A percentile compares a stretch with the other conserved stretches of the same genome.
Conservation (phyloP, 1,140 invertebrate species). For the Sminthurinus signatus region DNA sequence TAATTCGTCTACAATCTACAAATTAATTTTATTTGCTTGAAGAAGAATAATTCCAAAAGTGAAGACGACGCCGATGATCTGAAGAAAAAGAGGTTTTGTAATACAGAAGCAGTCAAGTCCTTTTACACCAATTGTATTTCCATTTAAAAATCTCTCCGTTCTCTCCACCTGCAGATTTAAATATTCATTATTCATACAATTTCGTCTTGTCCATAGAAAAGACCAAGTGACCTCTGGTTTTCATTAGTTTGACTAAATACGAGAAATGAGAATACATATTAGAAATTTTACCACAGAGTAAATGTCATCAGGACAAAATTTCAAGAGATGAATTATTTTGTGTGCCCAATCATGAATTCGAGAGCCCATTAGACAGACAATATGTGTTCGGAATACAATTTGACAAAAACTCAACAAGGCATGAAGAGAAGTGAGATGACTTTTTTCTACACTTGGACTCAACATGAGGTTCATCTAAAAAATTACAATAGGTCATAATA, state of each 20-base stretch:
- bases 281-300: background rate
- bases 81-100: conserved; percentile 26
- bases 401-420: conserved; percentile 15
- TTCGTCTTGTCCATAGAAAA: no score
- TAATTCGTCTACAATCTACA: no score
- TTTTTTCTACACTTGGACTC: background rate
- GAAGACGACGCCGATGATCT: conserved; percentile 21
- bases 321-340: conserved; percentile 17
- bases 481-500: conserved; percentile 13
- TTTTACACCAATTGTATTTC: conserved; percentile 14
- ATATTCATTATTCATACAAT: no score
- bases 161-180: conserved; percentile 20
- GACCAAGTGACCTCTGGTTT: no score
- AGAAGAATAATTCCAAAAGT: conserved; percentile 35
- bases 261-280: no score
- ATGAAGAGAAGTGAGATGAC: background rate
- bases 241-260: no score
- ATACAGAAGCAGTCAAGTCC: conserved; percentile 29
- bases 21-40: no score
- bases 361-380: background rate
- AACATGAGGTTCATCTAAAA: background rate
- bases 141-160: conserved; percentile 4
- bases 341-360: conserved; percentile 19
- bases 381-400: background rate
- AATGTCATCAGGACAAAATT: conserved; percentile 19